Conservation (phyloP, 2,113 vertebrate genomes). For the Polypterus bichir region DNA sequence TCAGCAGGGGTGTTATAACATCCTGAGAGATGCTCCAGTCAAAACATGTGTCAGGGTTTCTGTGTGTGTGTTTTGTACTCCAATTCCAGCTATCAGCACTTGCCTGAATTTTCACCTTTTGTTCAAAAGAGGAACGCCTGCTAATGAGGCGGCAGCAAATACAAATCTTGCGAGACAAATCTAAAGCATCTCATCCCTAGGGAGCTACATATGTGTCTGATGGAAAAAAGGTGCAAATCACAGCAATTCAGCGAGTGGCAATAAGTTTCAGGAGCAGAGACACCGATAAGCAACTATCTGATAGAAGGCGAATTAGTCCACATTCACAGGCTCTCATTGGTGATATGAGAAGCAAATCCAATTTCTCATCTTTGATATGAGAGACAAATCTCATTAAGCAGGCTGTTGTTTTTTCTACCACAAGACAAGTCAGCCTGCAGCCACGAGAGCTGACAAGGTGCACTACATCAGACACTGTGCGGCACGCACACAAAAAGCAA, state of each 20-base stretch:
- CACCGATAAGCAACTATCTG: conserved; percentile 14
- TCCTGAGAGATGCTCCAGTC: no score
- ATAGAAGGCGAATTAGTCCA: conserved; percentile 24
- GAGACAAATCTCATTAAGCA: neutral
- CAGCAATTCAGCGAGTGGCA: neutral
- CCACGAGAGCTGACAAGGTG: no score
- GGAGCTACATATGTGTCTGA: neutral
- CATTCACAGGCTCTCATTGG: conserved; percentile 9
- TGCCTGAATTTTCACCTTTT: neutral
- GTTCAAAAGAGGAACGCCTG: neutral
- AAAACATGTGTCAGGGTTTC: no score
- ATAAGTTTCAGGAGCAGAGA: neutral
- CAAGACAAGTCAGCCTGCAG: no score
- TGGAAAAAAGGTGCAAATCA: conserved; percentile 2
- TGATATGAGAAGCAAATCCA: conserved; percentile 13
- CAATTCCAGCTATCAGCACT: neutral
- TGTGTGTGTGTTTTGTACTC: no score
- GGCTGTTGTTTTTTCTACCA: no score
- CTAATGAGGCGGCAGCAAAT: neutral
- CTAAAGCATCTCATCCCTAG: neutral
- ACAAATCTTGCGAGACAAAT: neutral
- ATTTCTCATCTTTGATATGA: neutral
- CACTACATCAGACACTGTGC: no score
- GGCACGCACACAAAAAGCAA: no score
- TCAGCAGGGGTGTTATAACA: no score